Evolutionary conservation across 2,113 vertebrate genomes (phyloP).

Genomic region (Dasyornis broadbenti): DNA sequence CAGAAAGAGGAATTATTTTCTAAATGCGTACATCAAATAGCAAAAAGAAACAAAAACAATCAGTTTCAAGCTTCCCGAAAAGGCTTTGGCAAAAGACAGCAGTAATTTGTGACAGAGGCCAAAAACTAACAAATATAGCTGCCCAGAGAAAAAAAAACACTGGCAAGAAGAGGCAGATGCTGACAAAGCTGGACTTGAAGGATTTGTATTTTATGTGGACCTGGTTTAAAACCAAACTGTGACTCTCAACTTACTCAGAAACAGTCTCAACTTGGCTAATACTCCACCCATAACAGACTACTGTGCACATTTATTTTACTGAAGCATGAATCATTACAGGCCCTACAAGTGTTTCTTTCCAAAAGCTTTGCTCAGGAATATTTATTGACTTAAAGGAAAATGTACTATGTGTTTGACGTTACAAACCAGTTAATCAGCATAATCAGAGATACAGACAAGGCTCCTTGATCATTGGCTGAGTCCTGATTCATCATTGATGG

Average conservation of each 20-base stretch:
- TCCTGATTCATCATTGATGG: not conserved
- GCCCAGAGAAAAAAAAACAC: not conserved
- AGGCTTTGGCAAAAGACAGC: not conserved
- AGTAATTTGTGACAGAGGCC: constrained; percentile 30
- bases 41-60: not conserved
- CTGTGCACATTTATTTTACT: constrained; percentile 44
- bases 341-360: not conserved
- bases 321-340: constrained; percentile 38
- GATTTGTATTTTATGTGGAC: constrained; percentile 5
- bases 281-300: constrained; percentile 18
- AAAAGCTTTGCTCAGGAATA: constrained; percentile 8
- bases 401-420: not conserved
- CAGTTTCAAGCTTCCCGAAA: not conserved
- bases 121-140: constrained; percentile 49
- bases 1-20: constrained; percentile 19
- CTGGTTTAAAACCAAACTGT: constrained; percentile 43
- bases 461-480: not conserved
- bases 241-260: constrained; percentile 38
- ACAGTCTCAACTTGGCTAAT: constrained; percentile 38
- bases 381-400: constrained; percentile 40
- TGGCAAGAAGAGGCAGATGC: constrained; percentile 28
- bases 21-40: not conserved
- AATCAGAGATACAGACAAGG: not conserved
- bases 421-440: not conserved
- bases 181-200: constrained; percentile 22